Evolutionary conservation across 2,888 invertebrate species (phyloP).

Genomic region (Drosophila planitibia): DNA sequence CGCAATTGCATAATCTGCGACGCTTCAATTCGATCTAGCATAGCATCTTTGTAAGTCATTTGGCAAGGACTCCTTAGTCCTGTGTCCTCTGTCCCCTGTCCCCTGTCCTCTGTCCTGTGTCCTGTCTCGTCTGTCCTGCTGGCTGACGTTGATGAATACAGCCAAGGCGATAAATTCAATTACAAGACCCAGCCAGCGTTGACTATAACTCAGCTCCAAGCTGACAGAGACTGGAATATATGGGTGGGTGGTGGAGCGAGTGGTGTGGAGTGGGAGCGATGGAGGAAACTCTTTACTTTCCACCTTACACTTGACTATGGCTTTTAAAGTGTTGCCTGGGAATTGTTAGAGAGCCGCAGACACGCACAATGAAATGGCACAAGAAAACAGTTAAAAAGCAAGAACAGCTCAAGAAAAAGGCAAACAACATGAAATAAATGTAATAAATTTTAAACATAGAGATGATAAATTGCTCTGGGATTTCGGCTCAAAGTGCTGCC

Average conservation of each 20-base stretch:
- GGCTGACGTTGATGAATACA: constrained; percentile 76
- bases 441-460: constrained; percentile 81
- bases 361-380: constrained; percentile 60
- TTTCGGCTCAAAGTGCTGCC: constrained; percentile 69
- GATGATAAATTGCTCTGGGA: constrained; percentile 81
- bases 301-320: constrained; percentile 53
- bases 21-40: constrained; percentile 57
- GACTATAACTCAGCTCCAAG: constrained; percentile 68
- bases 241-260: background rate
- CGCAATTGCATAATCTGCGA: constrained; percentile 71
- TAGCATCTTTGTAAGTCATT: constrained; percentile 39
- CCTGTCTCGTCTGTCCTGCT: constrained; percentile 9
- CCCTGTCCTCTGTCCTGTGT: background rate
- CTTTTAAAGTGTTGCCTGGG: constrained; percentile 67
- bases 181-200: constrained; percentile 57
- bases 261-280: background rate
- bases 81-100: background rate
- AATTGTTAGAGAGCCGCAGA: constrained; percentile 53
- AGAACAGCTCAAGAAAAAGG: constrained; percentile 30
- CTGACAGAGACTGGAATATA: constrained; percentile 17
- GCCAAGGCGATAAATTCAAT: constrained; percentile 74
- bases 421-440: constrained; percentile 75
- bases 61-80: constrained; percentile 8
- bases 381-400: constrained; percentile 66
- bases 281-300: constrained; percentile 50